phyloP scores from a whole-genome alignment of 2,797 vertebrate species.

The Coilia nasus region DNA sequence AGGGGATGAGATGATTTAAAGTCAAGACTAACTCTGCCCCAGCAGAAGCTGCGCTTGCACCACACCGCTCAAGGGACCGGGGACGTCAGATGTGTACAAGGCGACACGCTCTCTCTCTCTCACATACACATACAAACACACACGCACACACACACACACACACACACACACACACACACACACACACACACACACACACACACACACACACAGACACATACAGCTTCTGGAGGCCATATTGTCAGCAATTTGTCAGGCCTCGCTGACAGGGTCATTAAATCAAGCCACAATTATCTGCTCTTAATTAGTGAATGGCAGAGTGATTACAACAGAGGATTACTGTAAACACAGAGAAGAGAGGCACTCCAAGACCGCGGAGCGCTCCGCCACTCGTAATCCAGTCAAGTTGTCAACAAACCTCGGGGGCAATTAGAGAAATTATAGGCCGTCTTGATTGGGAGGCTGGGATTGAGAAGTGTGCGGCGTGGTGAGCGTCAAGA shows the following conservation, averaged over 20 bases:
- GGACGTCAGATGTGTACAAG: not conserved
- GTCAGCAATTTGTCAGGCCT: constrained; percentile 61
- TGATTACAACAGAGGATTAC: not conserved
- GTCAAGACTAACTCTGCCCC: not conserved
- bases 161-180: not conserved
- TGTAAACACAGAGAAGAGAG: not conserved
- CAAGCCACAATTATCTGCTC: constrained; percentile 71
- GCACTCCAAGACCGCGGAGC: constrained; percentile 39
- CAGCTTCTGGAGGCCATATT: constrained; percentile 46
- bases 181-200: not conserved
- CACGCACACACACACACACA: no score
- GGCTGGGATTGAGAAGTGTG: constrained; percentile 26
- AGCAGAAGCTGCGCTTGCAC: not conserved
- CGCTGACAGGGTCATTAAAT: constrained; percentile 54
- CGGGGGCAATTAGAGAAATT: constrained; percentile 50
- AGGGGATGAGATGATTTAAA: constrained; percentile 1
- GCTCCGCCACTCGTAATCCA: constrained; percentile 44
- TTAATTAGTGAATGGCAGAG: constrained; percentile 71
- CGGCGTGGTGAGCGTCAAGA: not conserved
- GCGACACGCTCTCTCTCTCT: not conserved
- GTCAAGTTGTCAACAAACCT: constrained; percentile 53
- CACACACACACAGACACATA: no score
- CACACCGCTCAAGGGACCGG: not conserved
- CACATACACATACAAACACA: not conserved
- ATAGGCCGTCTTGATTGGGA: constrained; percentile 47